Evolutionary conservation across 2,888 invertebrate species (phyloP).

Genomic region (Ceramica pisi): DNA sequence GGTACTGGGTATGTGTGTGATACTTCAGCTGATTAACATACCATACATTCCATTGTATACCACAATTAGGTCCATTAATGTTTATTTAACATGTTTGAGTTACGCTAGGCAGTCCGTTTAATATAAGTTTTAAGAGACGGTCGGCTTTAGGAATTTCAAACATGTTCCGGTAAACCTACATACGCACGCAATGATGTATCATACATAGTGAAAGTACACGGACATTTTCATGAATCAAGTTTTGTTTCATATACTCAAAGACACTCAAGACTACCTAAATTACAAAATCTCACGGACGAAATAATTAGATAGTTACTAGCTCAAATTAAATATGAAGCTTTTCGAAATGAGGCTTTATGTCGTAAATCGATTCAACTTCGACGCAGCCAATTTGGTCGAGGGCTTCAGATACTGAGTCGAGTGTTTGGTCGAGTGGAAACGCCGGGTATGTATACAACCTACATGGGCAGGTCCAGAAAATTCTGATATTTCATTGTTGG

Average conservation of each 20-base stretch:
- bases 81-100: constrained; percentile 10
- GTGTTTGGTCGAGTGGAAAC: too few relatives aligned
- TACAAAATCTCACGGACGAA: constrained; percentile 2
- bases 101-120: background rate
- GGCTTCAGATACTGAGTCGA: background rate
- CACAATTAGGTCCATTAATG: constrained; percentile 21
- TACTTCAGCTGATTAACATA: constrained; percentile 28
- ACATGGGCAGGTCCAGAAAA: too few relatives aligned
- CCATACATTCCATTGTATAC: constrained; percentile 12
- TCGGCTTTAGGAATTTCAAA: background rate
- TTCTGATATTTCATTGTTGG: too few relatives aligned
- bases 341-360: too few relatives aligned
- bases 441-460: background rate
- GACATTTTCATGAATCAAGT: background rate
- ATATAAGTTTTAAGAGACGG: background rate
- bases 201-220: constrained; percentile 18
- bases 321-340: too few relatives aligned
- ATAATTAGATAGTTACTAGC: too few relatives aligned
- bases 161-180: constrained; percentile 1
- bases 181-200: constrained; percentile 1
- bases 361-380: background rate
- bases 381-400: background rate
- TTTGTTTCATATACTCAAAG: background rate
- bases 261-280: background rate
- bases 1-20: background rate